Percentiles rank a stretch among this genome's conserved stretches.
Conservation (phyloP, 2,797 vertebrate genomes). For the Acanthurus tractus region DNA sequence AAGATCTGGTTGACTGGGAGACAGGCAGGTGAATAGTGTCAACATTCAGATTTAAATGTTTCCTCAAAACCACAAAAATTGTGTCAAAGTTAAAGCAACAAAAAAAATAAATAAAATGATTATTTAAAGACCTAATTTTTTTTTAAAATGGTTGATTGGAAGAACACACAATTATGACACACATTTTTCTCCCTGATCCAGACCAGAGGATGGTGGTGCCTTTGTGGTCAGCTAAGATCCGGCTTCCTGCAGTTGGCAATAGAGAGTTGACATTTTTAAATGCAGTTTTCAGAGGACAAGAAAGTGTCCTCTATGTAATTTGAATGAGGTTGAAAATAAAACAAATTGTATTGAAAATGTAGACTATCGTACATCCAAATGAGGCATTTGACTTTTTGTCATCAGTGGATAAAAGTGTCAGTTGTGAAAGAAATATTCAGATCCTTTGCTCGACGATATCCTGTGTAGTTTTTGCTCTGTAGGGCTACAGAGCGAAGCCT, state of each 20-base stretch:
- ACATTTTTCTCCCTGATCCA: neutral
- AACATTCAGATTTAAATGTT: slow-evolving; percentile 54
- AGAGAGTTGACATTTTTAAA: neutral
- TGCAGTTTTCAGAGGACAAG: neutral
- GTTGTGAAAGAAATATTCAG: neutral
- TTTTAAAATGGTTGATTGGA: neutral
- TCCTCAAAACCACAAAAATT: slow-evolving; percentile 18
- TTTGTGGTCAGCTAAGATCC: neutral
- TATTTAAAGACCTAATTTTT: neutral
- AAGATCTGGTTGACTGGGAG: slow-evolving; percentile 65
- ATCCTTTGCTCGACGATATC: neutral
- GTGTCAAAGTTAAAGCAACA: neutral
- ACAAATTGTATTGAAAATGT: neutral
- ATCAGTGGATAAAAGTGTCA: neutral
- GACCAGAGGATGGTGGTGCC: too few relatives aligned
- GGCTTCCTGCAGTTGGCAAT: neutral
- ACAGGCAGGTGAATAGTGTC: slow-evolving; percentile 71
- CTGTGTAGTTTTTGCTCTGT: neutral
- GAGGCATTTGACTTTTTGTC: neutral
- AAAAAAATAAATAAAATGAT: neutral
- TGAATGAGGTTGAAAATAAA: neutral
- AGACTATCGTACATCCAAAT: neutral
- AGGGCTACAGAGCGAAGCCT: neutral
- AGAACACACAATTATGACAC: neutral
- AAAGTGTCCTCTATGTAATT: neutral